Percentiles rank a stretch among this genome's conserved stretches.
Conservation (phyloP, 2,888 invertebrate genomes). For the Tachina lurida region DNA sequence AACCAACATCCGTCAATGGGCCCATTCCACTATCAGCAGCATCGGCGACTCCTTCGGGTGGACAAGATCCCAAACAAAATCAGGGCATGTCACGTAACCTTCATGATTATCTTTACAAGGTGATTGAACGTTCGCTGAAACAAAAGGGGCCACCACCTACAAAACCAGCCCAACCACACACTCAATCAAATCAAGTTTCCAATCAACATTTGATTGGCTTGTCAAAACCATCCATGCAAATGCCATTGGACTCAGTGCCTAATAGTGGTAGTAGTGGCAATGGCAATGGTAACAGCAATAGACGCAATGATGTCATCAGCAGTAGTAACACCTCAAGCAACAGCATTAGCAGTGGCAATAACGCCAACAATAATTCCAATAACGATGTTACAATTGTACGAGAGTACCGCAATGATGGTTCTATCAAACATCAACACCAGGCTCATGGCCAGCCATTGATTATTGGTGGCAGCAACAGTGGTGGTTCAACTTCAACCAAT, state of each 20-base stretch:
- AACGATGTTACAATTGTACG: constrained; percentile 82
- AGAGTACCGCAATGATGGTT: constrained; percentile 82
- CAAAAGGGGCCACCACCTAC: constrained; percentile 84
- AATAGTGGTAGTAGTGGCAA: constrained; percentile 69
- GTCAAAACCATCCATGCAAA: constrained; percentile 63
- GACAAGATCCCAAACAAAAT: constrained; percentile 65
- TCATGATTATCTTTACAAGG: constrained; percentile 91
- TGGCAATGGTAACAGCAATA: constrained; percentile 59
- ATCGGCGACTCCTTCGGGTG: constrained; percentile 59
- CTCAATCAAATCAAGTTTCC: constrained; percentile 53
- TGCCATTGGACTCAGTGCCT: constrained; percentile 41
- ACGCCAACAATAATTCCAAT: constrained; percentile 73
- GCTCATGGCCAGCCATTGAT: constrained; percentile 75
- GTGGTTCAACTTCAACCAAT: constrained; percentile 43
- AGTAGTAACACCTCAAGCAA: constrained; percentile 53
- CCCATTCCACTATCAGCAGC: constrained; percentile 70
- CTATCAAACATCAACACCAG: constrained; percentile 77
- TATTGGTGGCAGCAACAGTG: constrained; percentile 54
- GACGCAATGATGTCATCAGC: constrained; percentile 74
- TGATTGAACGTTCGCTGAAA: constrained; percentile 92
- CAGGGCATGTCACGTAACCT: constrained; percentile 85
- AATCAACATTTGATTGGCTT: constrained; percentile 64
- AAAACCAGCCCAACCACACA: constrained; percentile 55
- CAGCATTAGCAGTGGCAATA: constrained; percentile 65
- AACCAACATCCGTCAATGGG: constrained; percentile 74